phyloP scores from a whole-genome alignment of 2,113 vertebrate genomes.

The Mugil cephalus region DNA sequence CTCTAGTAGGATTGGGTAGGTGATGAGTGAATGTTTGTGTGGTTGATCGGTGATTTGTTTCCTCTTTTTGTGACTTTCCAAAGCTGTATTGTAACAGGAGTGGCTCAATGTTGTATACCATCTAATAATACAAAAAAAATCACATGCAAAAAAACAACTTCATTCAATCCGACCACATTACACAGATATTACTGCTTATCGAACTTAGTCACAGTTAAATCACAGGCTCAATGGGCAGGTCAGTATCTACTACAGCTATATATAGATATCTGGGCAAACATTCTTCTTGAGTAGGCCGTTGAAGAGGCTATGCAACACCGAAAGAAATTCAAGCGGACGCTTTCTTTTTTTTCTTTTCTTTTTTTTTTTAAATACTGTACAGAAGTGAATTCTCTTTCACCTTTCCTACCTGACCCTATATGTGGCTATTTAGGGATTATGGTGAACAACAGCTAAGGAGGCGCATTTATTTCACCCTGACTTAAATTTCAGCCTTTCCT shows the following conservation, averaged over 20 bases:
- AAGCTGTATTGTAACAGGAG: conserved; percentile 37
- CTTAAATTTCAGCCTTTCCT: not conserved
- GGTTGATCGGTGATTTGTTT: conserved; percentile 18
- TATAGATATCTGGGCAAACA: not conserved
- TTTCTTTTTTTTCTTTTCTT: no score
- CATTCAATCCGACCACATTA: conserved; percentile 34
- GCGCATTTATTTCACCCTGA: not conserved
- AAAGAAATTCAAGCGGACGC: conserved; percentile 7
- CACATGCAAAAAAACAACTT: not conserved
- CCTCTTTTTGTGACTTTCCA: conserved; percentile 38
- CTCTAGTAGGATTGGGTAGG: conserved; percentile 20
- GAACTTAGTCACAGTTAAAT: not conserved
- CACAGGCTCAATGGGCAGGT: no score
- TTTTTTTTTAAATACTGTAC: conserved; percentile 20
- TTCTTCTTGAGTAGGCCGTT: conserved; percentile 6
- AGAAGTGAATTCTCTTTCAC: conserved; percentile 12
- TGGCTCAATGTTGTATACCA: conserved; percentile 8
- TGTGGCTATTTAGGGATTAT: conserved; percentile 10
- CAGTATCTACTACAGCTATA: not conserved
- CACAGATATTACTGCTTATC: not conserved
- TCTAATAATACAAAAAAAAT: conserved; percentile 27
- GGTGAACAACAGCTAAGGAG: not conserved
- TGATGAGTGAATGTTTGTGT: conserved; percentile 14
- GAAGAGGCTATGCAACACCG: not conserved
- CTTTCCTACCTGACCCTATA: not conserved